A percentile compares a stretch with the other conserved stretches of the same genome.
Conservation (phyloP, 2,797 vertebrate genomes). For the Coluber constrictor region DNA sequence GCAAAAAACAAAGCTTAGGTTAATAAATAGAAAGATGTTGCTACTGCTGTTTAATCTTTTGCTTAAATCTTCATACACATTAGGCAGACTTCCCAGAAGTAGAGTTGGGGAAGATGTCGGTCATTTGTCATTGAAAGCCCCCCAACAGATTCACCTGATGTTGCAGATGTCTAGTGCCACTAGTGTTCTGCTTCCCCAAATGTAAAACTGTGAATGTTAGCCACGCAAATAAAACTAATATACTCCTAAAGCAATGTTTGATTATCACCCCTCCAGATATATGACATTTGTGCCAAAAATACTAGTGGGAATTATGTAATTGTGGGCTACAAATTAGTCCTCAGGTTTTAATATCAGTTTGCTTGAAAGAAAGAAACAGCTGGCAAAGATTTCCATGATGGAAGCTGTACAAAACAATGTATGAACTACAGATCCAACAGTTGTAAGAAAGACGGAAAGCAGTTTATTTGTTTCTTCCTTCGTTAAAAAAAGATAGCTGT, state of each 20-base stretch:
- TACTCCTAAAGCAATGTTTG: not conserved
- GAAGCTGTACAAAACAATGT: not conserved
- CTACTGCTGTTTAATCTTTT: constrained; percentile 41
- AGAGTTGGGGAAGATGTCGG: constrained; percentile 36
- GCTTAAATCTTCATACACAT: constrained; percentile 11
- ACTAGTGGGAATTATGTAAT: not conserved
- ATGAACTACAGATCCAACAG: not conserved
- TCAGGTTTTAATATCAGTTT: not conserved
- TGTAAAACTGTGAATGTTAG: constrained; percentile 22
- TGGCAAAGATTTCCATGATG: not conserved
- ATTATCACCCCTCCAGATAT: not conserved
- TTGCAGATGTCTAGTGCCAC: constrained; percentile 46
- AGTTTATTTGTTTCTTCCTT: not conserved
- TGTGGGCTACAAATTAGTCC: not conserved
- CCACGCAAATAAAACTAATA: constrained; percentile 28
- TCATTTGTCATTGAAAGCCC: constrained; percentile 35
- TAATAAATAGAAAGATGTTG: constrained; percentile 43
- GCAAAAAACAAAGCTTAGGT: constrained; percentile 40
- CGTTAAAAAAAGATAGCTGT: not conserved
- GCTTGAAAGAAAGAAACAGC: not conserved
- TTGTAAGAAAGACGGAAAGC: not conserved
- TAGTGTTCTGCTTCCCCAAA: constrained; percentile 28
- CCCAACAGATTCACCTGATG: constrained; percentile 43
- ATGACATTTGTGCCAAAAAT: not conserved
- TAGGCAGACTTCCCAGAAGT: constrained; percentile 38